Conservation (phyloP, 2,888 invertebrate species). For the Hoplodrina blanda region DNA sequence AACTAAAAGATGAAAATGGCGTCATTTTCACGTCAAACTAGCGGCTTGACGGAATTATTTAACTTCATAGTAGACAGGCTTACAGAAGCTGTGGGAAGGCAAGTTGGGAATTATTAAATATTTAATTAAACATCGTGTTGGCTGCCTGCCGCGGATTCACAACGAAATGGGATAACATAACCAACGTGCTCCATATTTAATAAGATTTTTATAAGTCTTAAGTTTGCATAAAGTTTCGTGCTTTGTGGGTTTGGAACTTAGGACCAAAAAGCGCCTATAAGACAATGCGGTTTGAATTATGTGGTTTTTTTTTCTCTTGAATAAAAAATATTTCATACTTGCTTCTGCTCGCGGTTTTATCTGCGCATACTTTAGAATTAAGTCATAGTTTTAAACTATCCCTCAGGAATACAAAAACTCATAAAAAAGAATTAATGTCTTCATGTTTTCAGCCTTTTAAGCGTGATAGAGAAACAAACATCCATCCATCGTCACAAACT, state of each 20-base stretch:
- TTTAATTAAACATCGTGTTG: conserved; percentile 64
- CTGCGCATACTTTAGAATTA: no score
- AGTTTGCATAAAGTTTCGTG: conserved; percentile 23
- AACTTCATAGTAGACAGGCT: conserved; percentile 31
- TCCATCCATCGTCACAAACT: no score
- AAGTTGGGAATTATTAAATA: conserved; percentile 67
- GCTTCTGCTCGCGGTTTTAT: no score
- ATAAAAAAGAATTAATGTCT: no score
- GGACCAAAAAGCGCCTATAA: not conserved
- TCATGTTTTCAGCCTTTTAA: no score
- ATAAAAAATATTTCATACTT: no score
- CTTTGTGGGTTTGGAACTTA: no score
- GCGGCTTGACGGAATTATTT: conserved; percentile 47
- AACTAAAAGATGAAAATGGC: conserved; percentile 21
- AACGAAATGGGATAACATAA: conserved; percentile 38
- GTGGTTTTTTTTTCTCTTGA: no score
- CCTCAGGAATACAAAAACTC: no score
- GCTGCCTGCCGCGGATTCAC: conserved; percentile 37
- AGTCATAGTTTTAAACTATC: no score
- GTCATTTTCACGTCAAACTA: conserved; percentile 40
- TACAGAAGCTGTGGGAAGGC: conserved; percentile 31
- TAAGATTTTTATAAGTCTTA: conserved; percentile 43
- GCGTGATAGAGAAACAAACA: no score
- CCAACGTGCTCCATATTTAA: conserved; percentile 42
- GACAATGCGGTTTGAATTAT: no score